These are phyloP conservation scores for Sander vitreus DNA, from an alignment of 2,113 vertebrate species.

Conservation along the genomic window DNA sequence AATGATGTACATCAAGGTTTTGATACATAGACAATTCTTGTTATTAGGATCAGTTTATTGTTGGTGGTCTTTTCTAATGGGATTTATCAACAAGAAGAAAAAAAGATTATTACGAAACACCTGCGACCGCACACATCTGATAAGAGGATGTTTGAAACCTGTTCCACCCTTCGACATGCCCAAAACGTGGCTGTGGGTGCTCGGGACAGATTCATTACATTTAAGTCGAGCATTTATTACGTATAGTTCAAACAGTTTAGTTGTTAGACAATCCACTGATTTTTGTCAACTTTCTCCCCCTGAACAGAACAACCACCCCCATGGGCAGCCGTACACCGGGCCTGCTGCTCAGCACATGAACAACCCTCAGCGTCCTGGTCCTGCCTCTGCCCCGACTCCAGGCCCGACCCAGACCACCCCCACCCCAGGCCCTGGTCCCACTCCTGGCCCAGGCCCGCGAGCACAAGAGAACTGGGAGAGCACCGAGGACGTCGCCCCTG, in stretches of 20 bases:
- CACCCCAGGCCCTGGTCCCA: slow-evolving; percentile 46
- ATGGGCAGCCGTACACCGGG: slow-evolving; percentile 98
- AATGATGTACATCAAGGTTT: not conserved
- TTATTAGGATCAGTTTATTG: not conserved
- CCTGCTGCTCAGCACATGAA: slow-evolving; percentile 99
- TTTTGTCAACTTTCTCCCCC: not conserved
- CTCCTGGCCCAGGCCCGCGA: slow-evolving; percentile 89
- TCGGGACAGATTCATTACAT: too few relatives aligned
- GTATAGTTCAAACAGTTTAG: too few relatives aligned
- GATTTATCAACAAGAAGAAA: not conserved
- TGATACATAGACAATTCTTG: not conserved
- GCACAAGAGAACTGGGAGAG: slow-evolving; percentile 99
- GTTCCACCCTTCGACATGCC: too few relatives aligned
- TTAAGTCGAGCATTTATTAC: too few relatives aligned
- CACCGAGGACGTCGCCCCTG: slow-evolving; percentile 93
- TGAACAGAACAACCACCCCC: slow-evolving; percentile 96
- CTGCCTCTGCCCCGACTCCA: slow-evolving; percentile 77
- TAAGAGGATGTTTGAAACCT: too few relatives aligned
- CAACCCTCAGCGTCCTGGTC: slow-evolving; percentile 96
- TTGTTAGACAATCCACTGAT: not conserved
- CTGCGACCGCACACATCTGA: too few relatives aligned
- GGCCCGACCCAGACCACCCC: slow-evolving; percentile 64
- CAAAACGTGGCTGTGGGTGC: too few relatives aligned
- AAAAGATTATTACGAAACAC: too few relatives aligned
- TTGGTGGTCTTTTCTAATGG: not conserved